Evolutionary conservation across 2,888 invertebrate genomes (phyloP), one percentile per base, ranked within the genome.

Genomic region (Zaprionus obscuricornis): DNA sequence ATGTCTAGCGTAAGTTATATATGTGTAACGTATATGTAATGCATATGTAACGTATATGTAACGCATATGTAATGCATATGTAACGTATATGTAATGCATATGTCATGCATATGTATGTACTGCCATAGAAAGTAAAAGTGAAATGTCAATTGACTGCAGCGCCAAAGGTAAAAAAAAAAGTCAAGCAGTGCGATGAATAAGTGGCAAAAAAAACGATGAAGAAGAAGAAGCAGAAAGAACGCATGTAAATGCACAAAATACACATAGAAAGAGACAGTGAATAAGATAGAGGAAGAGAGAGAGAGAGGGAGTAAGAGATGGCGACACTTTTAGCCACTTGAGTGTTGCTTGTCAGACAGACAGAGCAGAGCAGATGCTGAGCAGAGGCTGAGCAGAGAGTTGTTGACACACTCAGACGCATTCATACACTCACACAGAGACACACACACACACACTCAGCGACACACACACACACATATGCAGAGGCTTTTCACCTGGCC

Each of bases 401-500:
- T 66, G 69, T 69, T 69, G 69, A 72, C 69, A 69, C 56, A 69
- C 67, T 55, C 60, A 27, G 46, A 31, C 33, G 29, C 36, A 39
- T 34, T 2, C 20, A 8, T 29, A 13, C 20, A 42, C 13, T 14
- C 33, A 2, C 20, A 27, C 2, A 11, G n/a, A 3, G 7, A 2
- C 6, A 34, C 24, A 31, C 14, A 29, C 24, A 3, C 14, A 10
- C n/a, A 20, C 7, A 20, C 11, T 6, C 20, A 7, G 24, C 7
- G 10, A 14, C 18, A 10, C 26, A 24, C 36, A 42, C 11, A n/a
- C 29, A 39, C 29, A 29, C n/a, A 31, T 42, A 46, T 55, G 24
- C 27, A 51, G 58, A 58, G 65, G 52, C 66, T 52, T 70, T 65
- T 65, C 66, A 68, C 72, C 72, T 66, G 67, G 42, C 27, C 49